These are phyloP conservation scores for Eupithecia centaureata DNA, from an alignment of 2,888 invertebrate species.

Conservation along the genomic window DNA sequence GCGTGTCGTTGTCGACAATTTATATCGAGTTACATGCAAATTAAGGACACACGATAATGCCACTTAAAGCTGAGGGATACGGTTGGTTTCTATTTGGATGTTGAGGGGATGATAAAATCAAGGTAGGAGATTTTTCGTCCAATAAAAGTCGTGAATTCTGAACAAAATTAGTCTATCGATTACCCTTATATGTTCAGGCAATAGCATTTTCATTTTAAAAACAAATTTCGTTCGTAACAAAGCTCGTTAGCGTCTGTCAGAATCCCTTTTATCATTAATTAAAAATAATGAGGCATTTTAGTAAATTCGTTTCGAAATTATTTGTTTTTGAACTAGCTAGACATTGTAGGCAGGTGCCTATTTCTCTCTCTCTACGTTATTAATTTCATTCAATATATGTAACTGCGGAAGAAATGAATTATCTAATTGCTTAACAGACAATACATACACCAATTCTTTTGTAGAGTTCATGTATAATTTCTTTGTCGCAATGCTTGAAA, in stretches of 20 bases:
- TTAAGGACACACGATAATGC: not conserved
- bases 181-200: not conserved
- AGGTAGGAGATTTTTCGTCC: not conserved
- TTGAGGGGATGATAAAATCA: not conserved
- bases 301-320: not conserved
- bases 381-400: not conserved
- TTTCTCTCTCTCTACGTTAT: not conserved
- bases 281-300: not conserved
- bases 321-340: not conserved
- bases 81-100: not conserved
- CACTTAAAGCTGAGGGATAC: not conserved
- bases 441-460: slow-evolving; percentile 21
- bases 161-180: not conserved
- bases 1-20: not conserved
- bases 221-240: not conserved
- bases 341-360: not conserved
- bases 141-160: not conserved
- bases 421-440: slow-evolving; percentile 11
- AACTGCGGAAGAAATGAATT: no score
- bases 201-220: not conserved
- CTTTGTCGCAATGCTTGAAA: slow-evolving; percentile 17
- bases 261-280: no score
- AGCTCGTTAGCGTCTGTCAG: not conserved
- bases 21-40: not conserved
- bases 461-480: slow-evolving; percentile 19